Percentiles rank a stretch among this genome's conserved stretches.
Conservation (phyloP, 2,888 invertebrate species). For the Drosophila formosana region DNA sequence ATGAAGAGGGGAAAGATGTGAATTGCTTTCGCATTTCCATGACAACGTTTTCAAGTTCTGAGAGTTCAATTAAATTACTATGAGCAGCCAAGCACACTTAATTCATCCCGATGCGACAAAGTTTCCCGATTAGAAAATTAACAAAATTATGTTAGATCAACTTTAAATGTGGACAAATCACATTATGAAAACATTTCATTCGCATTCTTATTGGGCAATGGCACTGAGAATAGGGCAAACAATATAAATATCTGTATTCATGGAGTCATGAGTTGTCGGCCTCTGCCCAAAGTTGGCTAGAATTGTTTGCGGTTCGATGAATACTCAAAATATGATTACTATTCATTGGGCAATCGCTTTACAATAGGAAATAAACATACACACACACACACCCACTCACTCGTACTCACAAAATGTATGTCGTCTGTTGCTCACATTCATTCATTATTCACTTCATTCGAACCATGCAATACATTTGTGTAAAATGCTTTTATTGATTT, state of each 20-base stretch:
- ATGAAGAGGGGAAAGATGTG: neutral
- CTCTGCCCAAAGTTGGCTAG: neutral
- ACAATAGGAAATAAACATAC: conserved; percentile 6
- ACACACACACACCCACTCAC: neutral
- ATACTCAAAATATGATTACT: neutral
- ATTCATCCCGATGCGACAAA: neutral
- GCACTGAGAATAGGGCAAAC: neutral
- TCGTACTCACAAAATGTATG: neutral
- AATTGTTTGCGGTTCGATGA: neutral
- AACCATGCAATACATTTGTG: conserved; percentile 28
- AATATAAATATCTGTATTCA: neutral
- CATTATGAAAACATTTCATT: neutral
- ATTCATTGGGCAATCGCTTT: conserved; percentile 1
- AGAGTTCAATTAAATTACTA: neutral
- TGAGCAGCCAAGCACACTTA: neutral
- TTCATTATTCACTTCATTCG: conserved; percentile 32
- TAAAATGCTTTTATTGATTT: conserved; percentile 51
- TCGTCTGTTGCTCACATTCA: conserved; percentile 11
- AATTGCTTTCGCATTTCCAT: conserved; percentile 1
- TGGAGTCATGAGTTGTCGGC: too few species aligned
- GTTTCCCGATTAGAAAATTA: neutral
- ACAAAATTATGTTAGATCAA: neutral
- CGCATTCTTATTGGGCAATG: neutral
- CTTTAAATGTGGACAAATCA: neutral
- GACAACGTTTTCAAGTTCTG: neutral